Percentiles rank a stretch among this genome's conserved stretches.
phyloP scores from a whole-genome alignment of 2,797 vertebrate genomes.

The Poecilia wingei region DNA sequence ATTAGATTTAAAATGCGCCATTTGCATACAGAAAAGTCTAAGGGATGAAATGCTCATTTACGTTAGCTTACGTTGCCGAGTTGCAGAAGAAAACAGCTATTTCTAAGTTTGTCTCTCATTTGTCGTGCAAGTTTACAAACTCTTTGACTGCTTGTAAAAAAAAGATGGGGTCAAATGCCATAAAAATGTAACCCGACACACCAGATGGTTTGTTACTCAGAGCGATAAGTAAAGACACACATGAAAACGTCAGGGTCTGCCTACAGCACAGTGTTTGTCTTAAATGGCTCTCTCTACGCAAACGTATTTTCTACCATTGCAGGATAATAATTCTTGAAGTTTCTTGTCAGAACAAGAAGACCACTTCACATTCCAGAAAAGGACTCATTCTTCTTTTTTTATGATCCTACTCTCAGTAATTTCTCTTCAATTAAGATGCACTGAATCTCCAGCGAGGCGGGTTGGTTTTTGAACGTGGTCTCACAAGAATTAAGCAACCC shows the following conservation, averaged over 20 bases:
- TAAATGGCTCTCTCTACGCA: neutral
- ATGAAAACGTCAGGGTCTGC: neutral
- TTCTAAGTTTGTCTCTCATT: neutral
- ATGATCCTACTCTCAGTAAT: neutral
- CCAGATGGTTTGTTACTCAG: slow-evolving; percentile 6
- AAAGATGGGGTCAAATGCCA: neutral
- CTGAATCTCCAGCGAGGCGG: neutral
- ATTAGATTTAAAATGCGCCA: neutral
- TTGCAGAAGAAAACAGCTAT: neutral
- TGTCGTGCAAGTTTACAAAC: neutral
- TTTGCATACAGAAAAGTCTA: neutral
- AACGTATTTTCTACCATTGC: neutral
- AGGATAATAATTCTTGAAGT: neutral
- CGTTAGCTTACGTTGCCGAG: neutral
- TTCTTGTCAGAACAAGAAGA: neutral
- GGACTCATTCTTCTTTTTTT: too few species aligned
- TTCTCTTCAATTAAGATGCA: neutral
- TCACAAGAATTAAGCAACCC: slow-evolving; percentile 1
- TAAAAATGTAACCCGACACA: slow-evolving; percentile 4
- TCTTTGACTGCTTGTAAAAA: slow-evolving; percentile 10
- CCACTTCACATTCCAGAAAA: slow-evolving; percentile 3
- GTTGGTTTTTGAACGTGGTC: slow-evolving; percentile 1
- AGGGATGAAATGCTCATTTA: neutral
- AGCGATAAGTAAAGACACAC: neutral
- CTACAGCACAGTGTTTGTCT: neutral